phyloP scores from a whole-genome alignment of 2,797 vertebrate species.

The Huso huso region DNA sequence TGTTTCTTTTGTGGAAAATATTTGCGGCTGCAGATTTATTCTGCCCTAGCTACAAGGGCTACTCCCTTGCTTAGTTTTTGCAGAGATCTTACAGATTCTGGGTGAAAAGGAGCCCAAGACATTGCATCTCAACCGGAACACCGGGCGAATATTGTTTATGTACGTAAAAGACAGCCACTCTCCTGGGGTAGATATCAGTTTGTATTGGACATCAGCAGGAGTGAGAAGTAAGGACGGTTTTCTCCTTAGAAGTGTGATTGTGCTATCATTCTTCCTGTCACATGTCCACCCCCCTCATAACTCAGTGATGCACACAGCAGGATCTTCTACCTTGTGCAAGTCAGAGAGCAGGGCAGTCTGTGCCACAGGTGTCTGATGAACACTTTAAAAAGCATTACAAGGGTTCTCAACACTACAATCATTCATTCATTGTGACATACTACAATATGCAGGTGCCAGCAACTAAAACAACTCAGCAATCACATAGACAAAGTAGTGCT shows the following conservation, averaged over 20 bases:
- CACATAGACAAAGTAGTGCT: too few relatives aligned
- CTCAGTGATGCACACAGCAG: neutral
- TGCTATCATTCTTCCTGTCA: constrained; percentile 20
- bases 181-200: too few relatives aligned
- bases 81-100: constrained; percentile 7
- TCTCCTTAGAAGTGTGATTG: constrained; percentile 13
- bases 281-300: neutral
- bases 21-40: constrained; percentile 26
- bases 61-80: neutral
- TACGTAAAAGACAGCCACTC: too few relatives aligned
- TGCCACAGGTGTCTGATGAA: too few relatives aligned
- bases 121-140: too few relatives aligned
- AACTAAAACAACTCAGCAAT: too few relatives aligned
- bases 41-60: neutral
- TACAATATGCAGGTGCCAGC: too few relatives aligned
- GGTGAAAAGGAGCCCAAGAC: constrained; percentile 4
- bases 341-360: too few relatives aligned
- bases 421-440: too few relatives aligned
- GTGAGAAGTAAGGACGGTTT: constrained; percentile 13
- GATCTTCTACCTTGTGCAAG: neutral
- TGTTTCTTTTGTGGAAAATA: constrained; percentile 36
- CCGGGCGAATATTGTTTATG: too few relatives aligned
- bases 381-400: neutral
- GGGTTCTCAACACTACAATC: neutral
- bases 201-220: constrained; percentile 12